Base-by-base conservation (phyloP, 2,888 invertebrate species). In the Macrosoma leucophasiata region DNA sequence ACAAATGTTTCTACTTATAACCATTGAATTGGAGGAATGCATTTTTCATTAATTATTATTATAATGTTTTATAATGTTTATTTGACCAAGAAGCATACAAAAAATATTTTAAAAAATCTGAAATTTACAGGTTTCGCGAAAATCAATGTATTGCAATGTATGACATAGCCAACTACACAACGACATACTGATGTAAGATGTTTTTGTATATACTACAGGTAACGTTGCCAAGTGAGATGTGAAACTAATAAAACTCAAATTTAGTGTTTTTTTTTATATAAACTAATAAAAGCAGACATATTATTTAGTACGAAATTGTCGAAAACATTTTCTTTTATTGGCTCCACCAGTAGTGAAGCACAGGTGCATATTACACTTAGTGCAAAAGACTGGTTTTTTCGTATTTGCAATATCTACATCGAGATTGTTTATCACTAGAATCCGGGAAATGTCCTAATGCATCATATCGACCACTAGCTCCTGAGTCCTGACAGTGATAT, bases 271-370 rank as follows among this genome's bases (percentile, higher is more conserved):
- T 18, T 18, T 14, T 3, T 12, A 19, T 28, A n/a, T n/a, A n/a
- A n/a, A n/a, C n/a, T 24, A 26, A 26, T 26, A 36, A 30, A 20
- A 9, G 9, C 21, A 4, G 15, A 28, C 29, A 35, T 25, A 21
- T n/a, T n/a, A 14, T 26, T 20, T 26, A 26, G 22, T 12, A 22
- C 30, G 30, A 30, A 36, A 30, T 30, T 36, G 30, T 22, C 26
- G 36, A 26, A 36, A 36, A 21, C 26, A 36, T 24, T 36, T 36
- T 20, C 36, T 30, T 30, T 36, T n/a, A n/a, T 36, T 36, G 9
- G 10, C 21, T 30, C n/a, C 36, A 21, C 39, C 39, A 24, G 35
- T 35, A 35, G 32, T 35, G 32, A 39, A 39, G 35, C 39, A 39
- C 23, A 35, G 32, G 23, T 39, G 32, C 13, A 39, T 21, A 17